Conservation (phyloP, 2,113 vertebrate genomes). For the Scomber colias region DNA sequence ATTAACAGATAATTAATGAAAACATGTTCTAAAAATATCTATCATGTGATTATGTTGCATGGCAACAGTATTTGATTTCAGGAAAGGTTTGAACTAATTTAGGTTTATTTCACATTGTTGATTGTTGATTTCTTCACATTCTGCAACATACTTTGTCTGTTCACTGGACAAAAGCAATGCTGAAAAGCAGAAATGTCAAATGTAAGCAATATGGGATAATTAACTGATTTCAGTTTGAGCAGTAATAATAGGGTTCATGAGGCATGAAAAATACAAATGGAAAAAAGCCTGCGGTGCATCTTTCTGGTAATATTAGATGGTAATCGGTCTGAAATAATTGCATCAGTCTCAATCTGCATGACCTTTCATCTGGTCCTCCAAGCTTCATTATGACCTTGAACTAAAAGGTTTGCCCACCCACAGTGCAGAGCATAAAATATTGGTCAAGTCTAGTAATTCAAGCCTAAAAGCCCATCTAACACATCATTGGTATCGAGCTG, state of each 20-base stretch:
- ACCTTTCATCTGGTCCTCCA: conserved; percentile 42
- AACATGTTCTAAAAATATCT: neutral
- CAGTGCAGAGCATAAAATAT: conserved; percentile 33
- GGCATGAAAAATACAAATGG: conserved; percentile 46
- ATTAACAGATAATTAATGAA: neutral
- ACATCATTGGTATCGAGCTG: neutral
- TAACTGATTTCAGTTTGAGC: conserved; percentile 23
- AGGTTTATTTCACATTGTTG: too few species aligned
- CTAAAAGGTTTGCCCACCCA: conserved; percentile 32
- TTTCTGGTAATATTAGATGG: conserved; percentile 52
- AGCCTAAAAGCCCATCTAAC: neutral
- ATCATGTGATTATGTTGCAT: neutral
- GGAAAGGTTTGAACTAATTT: too few species aligned
- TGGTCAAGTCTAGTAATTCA: conserved; percentile 14
- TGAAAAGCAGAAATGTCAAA: conserved; percentile 32
- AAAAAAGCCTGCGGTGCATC: conserved; percentile 31
- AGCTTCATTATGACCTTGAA: conserved; percentile 47
- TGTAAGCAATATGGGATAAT: conserved; percentile 15
- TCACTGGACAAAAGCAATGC: neutral
- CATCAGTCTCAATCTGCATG: conserved; percentile 54
- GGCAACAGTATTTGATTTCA: neutral
- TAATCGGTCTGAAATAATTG: conserved; percentile 52
- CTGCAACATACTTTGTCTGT: neutral
- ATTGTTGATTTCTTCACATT: too few species aligned
- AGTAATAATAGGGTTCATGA: conserved; percentile 37